phyloP scores from a whole-genome alignment of 2,113 vertebrate genomes.

The Stomatorhinus ivindoensis region DNA sequence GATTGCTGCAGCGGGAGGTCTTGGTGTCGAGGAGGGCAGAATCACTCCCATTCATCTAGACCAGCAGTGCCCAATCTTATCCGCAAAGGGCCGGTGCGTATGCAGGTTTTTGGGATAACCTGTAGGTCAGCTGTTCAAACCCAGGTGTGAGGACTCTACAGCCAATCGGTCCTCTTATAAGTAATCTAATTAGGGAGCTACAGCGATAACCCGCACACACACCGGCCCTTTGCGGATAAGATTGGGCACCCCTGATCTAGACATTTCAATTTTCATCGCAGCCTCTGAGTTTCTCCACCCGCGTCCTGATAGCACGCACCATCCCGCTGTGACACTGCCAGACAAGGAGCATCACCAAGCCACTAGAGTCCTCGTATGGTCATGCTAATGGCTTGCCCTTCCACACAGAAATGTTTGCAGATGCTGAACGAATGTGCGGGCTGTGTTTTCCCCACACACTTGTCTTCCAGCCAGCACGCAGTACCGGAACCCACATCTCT shows the following conservation, averaged over 20 bases:
- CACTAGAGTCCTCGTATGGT: neutral
- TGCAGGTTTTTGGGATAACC: too few relatives aligned
- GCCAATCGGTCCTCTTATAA: too few relatives aligned
- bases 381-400: neutral
- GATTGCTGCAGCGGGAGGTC: neutral
- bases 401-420: neutral
- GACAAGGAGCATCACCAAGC: neutral
- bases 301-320: neutral
- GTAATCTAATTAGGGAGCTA: too few relatives aligned
- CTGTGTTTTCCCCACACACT: neutral
- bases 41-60: neutral
- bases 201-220: too few relatives aligned
- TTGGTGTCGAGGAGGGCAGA: neutral
- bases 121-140: too few relatives aligned
- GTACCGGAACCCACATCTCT: neutral
- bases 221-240: too few relatives aligned
- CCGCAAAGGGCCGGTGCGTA: too few relatives aligned
- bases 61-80: too few relatives aligned
- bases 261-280: neutral
- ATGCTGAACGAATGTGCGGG: neutral
- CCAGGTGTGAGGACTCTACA: too few relatives aligned
- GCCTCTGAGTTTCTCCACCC: neutral
- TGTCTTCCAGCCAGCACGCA: neutral
- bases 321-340: neutral
- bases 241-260: too few relatives aligned